Evolutionary conservation across 1,140 invertebrate species (phyloP), one percentile per base, ranked within the genome.

Genomic region (Bombus affinis): DNA sequence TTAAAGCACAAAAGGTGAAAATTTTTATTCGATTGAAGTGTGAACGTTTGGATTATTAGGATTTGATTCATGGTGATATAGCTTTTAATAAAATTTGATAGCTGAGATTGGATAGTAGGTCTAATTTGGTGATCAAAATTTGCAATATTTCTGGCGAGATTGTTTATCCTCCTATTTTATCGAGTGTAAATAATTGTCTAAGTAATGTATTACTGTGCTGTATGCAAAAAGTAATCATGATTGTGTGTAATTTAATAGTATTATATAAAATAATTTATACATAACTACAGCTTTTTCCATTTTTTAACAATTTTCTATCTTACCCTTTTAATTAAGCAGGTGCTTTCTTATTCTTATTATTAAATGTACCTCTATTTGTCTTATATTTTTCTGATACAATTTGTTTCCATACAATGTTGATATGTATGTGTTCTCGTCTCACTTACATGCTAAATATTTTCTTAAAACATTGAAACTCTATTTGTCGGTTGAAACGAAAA

Each of bases 271-370:
- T 66, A 5, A 18, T 47, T 47, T 47, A 47, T 47, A 47, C 5
- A 47, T 47, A 18, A 47, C 44, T 0, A 15, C 5, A 0, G 0
- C 0, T 18, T 5, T 47, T 47, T 47, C 18, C 18, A 53, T 18
- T 18, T 53, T 53, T 53, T 18, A 5, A 53, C 18, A 53, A 22
- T 18, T 18, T 53, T 6, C 18, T 22, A 53, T 0, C 18, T 53
- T 53, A 22, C 18, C 5, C 0, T 22, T 53, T 18, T 6, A 53
- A 22, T 53, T 18, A 53, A 53, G 47, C 0, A 53, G 1, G 0
- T 18, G 1, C 18, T 0, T 18, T 6, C 5, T 22, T 22, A 22
- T 0, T 6, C 1, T 53, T 53, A 1, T 53, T 53, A 18, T 22
- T 6, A 53, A 53, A 53, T 18, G 47, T 18, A 2, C 5, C 47